These are phyloP conservation scores for Gasterosteus aculeatus DNA, from an alignment of 2,113 vertebrate species.

Conservation along the genomic window DNA sequence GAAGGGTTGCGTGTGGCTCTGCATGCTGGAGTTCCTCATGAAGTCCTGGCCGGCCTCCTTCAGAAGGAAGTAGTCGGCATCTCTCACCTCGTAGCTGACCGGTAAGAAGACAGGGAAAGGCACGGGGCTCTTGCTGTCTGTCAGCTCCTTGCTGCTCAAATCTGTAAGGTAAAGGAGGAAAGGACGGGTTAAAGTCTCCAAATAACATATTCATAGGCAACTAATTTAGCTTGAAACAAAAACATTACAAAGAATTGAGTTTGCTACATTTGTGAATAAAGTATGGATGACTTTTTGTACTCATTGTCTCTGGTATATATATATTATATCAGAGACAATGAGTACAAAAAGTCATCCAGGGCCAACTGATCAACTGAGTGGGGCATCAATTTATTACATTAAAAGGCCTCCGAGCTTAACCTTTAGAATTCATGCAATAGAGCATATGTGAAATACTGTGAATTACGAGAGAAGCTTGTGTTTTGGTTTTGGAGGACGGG, in stretches of 20 bases:
- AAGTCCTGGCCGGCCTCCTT: slow-evolving; percentile 94
- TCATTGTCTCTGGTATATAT: no score
- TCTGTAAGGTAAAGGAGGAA: slow-evolving; percentile 75
- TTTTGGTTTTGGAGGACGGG: slow-evolving; percentile 2
- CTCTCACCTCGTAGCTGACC: slow-evolving; percentile 85
- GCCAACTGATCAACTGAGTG: slow-evolving; percentile 65
- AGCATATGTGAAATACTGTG: slow-evolving; percentile 30
- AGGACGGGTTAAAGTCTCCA: slow-evolving; percentile 3
- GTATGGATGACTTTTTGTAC: not conserved
- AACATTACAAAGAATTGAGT: slow-evolving; percentile 6
- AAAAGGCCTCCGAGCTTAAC: slow-evolving; percentile 60
- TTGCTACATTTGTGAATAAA: slow-evolving; percentile 1
- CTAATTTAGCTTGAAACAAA: slow-evolving; percentile 35
- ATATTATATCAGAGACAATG: not conserved
- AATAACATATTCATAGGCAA: slow-evolving; percentile 3
- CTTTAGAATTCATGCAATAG: slow-evolving; percentile 24
- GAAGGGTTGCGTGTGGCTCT: slow-evolving; percentile 89
- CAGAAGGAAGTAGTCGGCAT: slow-evolving; percentile 87
- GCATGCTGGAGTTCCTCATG: slow-evolving; percentile 93
- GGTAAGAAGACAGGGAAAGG: slow-evolving; percentile 89
- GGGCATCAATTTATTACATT: slow-evolving; percentile 62
- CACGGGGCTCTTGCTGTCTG: slow-evolving; percentile 84
- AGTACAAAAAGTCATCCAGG: slow-evolving; percentile 31
- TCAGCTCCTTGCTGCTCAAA: slow-evolving; percentile 83
- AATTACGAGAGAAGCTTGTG: slow-evolving; percentile 33